Base-by-base conservation (phyloP, 2,888 invertebrate genomes). In the Octodonta nipae region DNA sequence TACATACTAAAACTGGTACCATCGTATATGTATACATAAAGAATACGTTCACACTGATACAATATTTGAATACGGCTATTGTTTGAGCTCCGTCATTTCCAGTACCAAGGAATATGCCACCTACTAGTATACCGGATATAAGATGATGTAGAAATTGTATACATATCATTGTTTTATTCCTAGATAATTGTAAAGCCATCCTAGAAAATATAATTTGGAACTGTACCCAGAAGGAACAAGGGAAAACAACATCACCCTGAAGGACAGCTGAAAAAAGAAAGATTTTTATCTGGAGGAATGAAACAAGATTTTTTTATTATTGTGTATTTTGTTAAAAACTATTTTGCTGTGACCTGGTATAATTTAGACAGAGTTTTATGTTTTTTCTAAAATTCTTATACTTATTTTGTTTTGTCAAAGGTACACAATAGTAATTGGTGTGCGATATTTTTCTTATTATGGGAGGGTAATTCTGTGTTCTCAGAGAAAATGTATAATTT, bases 1-100 rank as follows among this genome's bases (percentile, higher is more conserved):
- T 62, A 75, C 75, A 73, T 34, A 71, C 32, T 26, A 75, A 52
- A 4, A 74, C 66, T 14, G 73, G 72, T 33, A 68, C 64, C 73
- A 75, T 74, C 10, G 67, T 63, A 43, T 74, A 65, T 0, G 75
- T 75, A 45, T 75, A 75, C 66, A 74, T 70, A 46, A 72, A 71
- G 55, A 75, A 75, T 0, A 74, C 71, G 2, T 71, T 51, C 13
- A 67, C 63, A 43, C 69, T 66, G 5, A 75, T 57, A 39, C 71
- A 70, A 51, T 71, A 73, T 42, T 75, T 75, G 52, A 74, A 72
- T 49, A 73, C 71, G 26, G 68, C 65, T 4, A 70, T 58, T 0
- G 72, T 68, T 3, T 62, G 47, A 17, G 58, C 61, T 1, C 68
- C 75, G 40, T 75, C 67, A 47, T 71, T 67, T 20, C 75, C 75